A percentile compares a stretch with the other conserved stretches of the same genome.
Evolutionary conservation across 2,888 invertebrate species (phyloP).

Genomic region (Pseudococcus viburni): DNA sequence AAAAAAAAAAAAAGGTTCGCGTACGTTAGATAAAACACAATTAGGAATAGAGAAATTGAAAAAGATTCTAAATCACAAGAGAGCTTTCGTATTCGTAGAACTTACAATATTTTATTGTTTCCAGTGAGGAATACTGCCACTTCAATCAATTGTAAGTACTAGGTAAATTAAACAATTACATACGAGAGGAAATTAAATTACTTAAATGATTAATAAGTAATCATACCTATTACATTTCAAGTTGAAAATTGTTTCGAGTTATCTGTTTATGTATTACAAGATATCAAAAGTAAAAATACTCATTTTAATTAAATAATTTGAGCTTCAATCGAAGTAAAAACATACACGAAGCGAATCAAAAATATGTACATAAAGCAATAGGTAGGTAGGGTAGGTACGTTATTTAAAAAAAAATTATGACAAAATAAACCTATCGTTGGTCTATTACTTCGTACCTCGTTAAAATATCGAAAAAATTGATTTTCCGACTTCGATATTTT

Average conservation of each 20-base stretch:
- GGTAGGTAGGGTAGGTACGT: neutral
- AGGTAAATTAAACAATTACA: too few species aligned
- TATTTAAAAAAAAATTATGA: neutral
- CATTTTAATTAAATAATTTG: neutral
- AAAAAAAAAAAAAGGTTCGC: neutral
- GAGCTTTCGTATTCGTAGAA: neutral
- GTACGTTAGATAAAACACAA: neutral
- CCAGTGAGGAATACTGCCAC: neutral
- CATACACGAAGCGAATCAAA: neutral
- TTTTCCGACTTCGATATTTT: neutral
- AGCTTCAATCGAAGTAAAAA: neutral
- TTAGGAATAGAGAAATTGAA: neutral
- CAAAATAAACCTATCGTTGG: neutral
- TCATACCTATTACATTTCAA: neutral
- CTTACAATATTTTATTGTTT: neutral
- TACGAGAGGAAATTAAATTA: neutral
- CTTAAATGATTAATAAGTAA: neutral
- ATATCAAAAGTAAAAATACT: neutral
- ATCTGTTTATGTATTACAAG: neutral
- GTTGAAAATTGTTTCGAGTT: neutral
- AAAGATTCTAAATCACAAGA: constrained; percentile 39
- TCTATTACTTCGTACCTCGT: neutral
- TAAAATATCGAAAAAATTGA: neutral
- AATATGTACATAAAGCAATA: neutral
- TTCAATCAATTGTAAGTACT: neutral